Conservation (phyloP, 2,797 vertebrate species). For the Malurus leucopterus region DNA sequence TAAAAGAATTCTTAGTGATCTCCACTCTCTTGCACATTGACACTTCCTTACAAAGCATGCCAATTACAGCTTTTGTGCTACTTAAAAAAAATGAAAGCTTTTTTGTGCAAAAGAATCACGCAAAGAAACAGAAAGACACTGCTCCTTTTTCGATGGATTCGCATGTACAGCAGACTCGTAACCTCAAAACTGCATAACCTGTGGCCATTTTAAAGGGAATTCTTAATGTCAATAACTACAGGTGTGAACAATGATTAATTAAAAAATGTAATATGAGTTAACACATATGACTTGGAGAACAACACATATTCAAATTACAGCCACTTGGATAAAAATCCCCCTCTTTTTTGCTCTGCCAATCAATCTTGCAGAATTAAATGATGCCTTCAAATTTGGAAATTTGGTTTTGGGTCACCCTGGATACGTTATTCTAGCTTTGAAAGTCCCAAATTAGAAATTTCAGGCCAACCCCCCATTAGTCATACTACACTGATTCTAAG, state of each 20-base stretch:
- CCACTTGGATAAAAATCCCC: not conserved
- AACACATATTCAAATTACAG: slow-evolving; percentile 22
- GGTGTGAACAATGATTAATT: slow-evolving; percentile 68
- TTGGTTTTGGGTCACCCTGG: slow-evolving; percentile 26
- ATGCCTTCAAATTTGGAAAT: slow-evolving; percentile 43
- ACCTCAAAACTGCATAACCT: slow-evolving; percentile 78
- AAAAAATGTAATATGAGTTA: slow-evolving; percentile 46
- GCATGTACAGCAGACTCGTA: slow-evolving; percentile 77
- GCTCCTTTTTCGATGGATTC: slow-evolving; percentile 80
- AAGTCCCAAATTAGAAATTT: slow-evolving; percentile 66
- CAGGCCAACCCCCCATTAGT: slow-evolving; percentile 51
- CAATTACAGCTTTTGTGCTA: slow-evolving; percentile 99
- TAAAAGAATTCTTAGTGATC: slow-evolving; percentile 98
- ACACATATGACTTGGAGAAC: slow-evolving; percentile 29
- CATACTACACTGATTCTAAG: slow-evolving; percentile 66
- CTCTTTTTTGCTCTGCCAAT: not conserved
- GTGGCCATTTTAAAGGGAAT: slow-evolving; percentile 67
- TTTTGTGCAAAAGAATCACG: slow-evolving; percentile 86
- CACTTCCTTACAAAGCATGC: slow-evolving; percentile 97
- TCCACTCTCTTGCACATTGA: slow-evolving; percentile 93
- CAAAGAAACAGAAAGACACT: slow-evolving; percentile 75
- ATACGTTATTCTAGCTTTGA: slow-evolving; percentile 43
- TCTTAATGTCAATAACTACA: slow-evolving; percentile 71
- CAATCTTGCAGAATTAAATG: slow-evolving; percentile 28
- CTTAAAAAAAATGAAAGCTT: slow-evolving; percentile 96